phyloP scores from a whole-genome alignment of 2,113 vertebrate genomes.

The Bufo gargarizans region DNA sequence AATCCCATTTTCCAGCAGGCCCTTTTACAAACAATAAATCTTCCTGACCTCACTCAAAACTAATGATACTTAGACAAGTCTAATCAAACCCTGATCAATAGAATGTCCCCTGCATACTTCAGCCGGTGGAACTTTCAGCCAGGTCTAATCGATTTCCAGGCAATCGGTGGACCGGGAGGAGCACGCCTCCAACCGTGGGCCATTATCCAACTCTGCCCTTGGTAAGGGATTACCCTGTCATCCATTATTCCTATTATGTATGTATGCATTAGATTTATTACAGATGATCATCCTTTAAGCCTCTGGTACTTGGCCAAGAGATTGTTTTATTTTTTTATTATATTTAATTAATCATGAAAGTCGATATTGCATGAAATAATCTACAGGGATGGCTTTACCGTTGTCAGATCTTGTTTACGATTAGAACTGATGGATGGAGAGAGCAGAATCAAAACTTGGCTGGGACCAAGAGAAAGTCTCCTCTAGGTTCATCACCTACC shows the following conservation, averaged over 20 bases:
- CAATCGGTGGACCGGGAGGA: not conserved
- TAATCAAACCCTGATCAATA: constrained; percentile 18
- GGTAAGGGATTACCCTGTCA: not conserved
- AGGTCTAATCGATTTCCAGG: not conserved
- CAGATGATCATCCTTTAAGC: constrained; percentile 33
- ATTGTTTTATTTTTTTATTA: constrained; percentile 23
- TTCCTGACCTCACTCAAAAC: not conserved
- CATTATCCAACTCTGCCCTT: not conserved
- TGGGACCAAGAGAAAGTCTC: not conserved
- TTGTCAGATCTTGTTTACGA: constrained; percentile 7
- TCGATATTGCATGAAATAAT: constrained; percentile 34
- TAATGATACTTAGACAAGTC: constrained; percentile 25
- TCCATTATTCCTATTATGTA: not conserved
- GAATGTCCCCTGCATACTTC: not conserved
- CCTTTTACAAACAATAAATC: constrained; percentile 23
- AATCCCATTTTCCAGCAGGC: constrained; percentile 13
- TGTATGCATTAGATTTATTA: constrained; percentile 22
- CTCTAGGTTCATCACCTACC: not conserved
- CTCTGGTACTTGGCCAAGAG: not conserved
- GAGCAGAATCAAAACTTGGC: not conserved
- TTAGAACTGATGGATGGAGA: not conserved
- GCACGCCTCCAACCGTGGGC: not conserved
- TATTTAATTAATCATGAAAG: constrained; percentile 21
- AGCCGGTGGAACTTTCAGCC: not conserved
- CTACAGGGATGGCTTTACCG: not conserved